Evolutionary conservation across 2,888 invertebrate species (phyloP), one percentile per base, ranked within the genome.

Genomic region (Neuroscelio doddi): DNA sequence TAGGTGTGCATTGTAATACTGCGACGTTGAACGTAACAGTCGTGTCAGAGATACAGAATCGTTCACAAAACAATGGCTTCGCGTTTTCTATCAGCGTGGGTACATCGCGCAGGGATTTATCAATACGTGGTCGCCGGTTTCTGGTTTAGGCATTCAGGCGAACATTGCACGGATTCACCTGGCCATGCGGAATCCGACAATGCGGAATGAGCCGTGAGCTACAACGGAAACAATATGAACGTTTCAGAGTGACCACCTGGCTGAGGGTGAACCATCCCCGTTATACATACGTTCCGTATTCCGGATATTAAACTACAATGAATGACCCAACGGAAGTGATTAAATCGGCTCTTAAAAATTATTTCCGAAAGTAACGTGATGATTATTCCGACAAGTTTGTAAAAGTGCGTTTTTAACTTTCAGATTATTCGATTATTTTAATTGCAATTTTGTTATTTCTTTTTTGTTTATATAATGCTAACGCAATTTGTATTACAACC

Each of bases 301-400:
- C 74, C 74, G 75, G 74, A 75, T 74, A 75, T 75, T 77, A 74
- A 74, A 71, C 73, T 70, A 65, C 59, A 64, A 74, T 71, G 73
- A 76, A 73, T 72, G 70, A 63, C 69, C 68, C 66, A 71, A 70
- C 79, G 80, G 80, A 80, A 80, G 73, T 80, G 79, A 80, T 80
- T 78, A 80, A 73, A 75, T 69, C 68, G 68, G 71, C 74, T 74
- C 61, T 58, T 46, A 55, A 65, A 55, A 56, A 59, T 46, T 29
- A 34, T 34, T 55, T 59, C 55, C 59, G 34, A 24, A 2, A 45
- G 2, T 2, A 44, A 52, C 45, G 50, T 56, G 10, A n/a, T 26
- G 51, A 63, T 55, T 56, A 47, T 55, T 38, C 21, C 5, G 5
- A 3, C 21, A 21, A 21, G 21, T 2, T 5, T 21, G 21, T 2